A percentile compares a stretch with the other conserved stretches of the same genome.
These are phyloP conservation scores for Luidia sarsii DNA, from an alignment of 53 echinoderm and acorn worm species.

Conservation along the genomic window DNA sequence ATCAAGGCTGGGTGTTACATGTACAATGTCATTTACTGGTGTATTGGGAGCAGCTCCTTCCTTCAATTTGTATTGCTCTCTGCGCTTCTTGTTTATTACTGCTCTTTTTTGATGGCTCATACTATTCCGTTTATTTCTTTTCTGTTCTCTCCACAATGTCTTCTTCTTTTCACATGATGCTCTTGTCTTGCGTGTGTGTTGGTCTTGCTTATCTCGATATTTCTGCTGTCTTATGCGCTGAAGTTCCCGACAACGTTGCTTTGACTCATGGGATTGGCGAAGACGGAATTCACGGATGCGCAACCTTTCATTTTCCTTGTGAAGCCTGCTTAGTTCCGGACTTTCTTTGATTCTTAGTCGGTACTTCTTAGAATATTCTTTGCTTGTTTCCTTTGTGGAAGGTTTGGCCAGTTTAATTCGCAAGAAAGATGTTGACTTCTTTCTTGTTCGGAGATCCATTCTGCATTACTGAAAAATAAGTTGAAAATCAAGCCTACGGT, in stretches of 20 bases:
- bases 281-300: not conserved
- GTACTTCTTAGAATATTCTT: not conserved
- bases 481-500: not conserved
- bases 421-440: not conserved
- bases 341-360: not conserved
- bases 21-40: not conserved
- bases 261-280: conserved; percentile 4
- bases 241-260: conserved; percentile 8
- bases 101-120: conserved; percentile 9
- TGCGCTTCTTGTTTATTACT: not conserved
- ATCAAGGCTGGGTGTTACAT: not conserved
- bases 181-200: not conserved
- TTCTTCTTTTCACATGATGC: not conserved
- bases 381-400: not conserved
- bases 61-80: conserved; percentile 8
- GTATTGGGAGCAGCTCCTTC: not conserved
- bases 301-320: not conserved
- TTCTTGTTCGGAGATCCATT: conserved; percentile 17
- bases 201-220: conserved; percentile 3
- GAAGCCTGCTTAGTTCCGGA: not conserved
- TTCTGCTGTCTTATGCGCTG: conserved; percentile 8
- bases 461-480: conserved; percentile 6
- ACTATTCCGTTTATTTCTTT: not conserved
- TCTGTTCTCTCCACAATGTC: conserved; percentile 13
- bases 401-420: not conserved